phyloP scores from a whole-genome alignment of 2,888 invertebrate genomes.

The Athalia rosae region DNA sequence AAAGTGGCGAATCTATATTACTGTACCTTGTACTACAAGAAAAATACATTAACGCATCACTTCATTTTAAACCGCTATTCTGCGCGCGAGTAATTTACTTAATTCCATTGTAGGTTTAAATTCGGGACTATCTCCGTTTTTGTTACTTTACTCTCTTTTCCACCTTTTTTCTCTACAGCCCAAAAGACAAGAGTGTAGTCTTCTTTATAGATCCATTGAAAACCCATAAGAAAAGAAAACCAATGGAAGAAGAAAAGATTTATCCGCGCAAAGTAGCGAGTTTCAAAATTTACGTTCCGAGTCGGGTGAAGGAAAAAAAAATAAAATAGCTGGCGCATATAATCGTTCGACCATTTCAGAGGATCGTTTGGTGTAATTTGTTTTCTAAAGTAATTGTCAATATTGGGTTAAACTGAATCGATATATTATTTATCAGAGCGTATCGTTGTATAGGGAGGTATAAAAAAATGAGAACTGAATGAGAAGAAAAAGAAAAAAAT shows the following conservation, averaged over 20 bases:
- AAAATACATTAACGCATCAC: conserved; percentile 3
- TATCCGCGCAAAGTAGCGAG: too few relatives aligned
- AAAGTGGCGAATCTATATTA: too few relatives aligned
- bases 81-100: neutral
- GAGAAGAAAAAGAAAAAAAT: neutral
- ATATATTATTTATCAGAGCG: conserved; percentile 31
- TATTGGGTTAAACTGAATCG: neutral
- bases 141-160: neutral
- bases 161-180: neutral
- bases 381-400: neutral
- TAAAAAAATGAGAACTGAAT: neutral
- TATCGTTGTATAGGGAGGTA: neutral
- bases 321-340: too few relatives aligned
- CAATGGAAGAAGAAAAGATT: too few relatives aligned
- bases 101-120: too few relatives aligned
- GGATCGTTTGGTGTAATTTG: neutral
- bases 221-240: too few relatives aligned
- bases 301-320: too few relatives aligned
- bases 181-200: neutral
- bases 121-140: too few relatives aligned
- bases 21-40: neutral
- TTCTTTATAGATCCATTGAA: neutral
- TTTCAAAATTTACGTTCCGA: too few relatives aligned
- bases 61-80: conserved; percentile 19
- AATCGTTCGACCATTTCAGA: too few relatives aligned